Base-by-base conservation (phyloP, 1,140 invertebrate genomes). In the Adelges cooleyi region DNA sequence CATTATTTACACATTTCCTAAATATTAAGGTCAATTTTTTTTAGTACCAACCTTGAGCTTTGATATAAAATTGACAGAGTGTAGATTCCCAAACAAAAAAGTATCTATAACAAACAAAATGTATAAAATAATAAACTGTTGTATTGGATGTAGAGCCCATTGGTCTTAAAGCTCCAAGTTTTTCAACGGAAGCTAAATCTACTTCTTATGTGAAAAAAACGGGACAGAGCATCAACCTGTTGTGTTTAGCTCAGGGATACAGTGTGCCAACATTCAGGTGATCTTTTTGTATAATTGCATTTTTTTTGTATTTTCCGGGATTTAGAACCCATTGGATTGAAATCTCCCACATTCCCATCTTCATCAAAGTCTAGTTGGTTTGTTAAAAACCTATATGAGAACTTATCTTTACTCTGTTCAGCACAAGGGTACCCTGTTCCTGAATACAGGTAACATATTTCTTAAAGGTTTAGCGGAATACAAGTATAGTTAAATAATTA, bases 391-490 rank as follows among this genome's bases (percentile, higher is more conserved):
- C 29, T 52, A 15, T 62, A 48, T 8, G 66, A 68, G 44, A 69
- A 69, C 68, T 56, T 78, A 72, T 78, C 78, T 69, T 70, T 84
- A 50, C 72, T 82, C 54, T 84, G 83, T 74, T 79, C 80, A 66
- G 82, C 81, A 33, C 83, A 85, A 76, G 82, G 80, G 66, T 85
- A 80, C 73, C 85, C 85, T 67, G 79, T 81, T 69, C 84, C 84
- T 53, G 75, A 77, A 69, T 84, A 83, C 78, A 84, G 82, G 84
- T 84, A 82, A 56, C 75, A 42, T 48, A 70, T 68, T 72, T 70
- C 29, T 33, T 33, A n/a, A n/a, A n/a, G n/a, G n/a, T n/a, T n/a
- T n/a, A n/a, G n/a, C n/a, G n/a, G n/a, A n/a, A n/a, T n/a, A n/a
- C n/a, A n/a, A n/a, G n/a, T n/a, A n/a, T n/a, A n/a, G n/a, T n/a